Base-by-base conservation (phyloP, 1,140 invertebrate species). In the Notospermus geniculatus region DNA sequence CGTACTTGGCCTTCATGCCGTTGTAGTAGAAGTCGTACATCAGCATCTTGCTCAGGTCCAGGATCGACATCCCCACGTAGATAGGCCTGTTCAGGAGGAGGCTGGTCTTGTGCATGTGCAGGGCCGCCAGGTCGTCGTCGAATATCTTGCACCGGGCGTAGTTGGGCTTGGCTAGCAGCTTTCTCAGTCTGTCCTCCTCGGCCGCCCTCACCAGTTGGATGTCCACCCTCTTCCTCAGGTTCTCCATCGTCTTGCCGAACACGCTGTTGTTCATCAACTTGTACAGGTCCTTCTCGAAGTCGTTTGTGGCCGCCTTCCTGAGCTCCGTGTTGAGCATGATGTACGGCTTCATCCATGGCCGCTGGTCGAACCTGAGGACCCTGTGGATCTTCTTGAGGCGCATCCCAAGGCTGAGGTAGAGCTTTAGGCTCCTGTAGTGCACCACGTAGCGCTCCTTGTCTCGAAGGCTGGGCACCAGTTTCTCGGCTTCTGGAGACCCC, bases 201-300 rank as follows among this genome's bases (percentile, higher is more conserved):
- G 59, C 43, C 5, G 62, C 28, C 28, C 60, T 39, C 29, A 30
- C 54, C 15, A 69, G 61, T 19, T 57, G 72, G 0, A 83, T 61
- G 65, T 79, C 66, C 39, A 68, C 64, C 57, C 75, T 60, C 56
- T 76, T 78, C 39, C 72, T 55, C 17, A 80, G 64, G 65, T 83
- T 81, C 65, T 83, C 78, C 67, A 83, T 78, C 2, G 75, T 82
- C 71, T 83, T 82, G 2, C 84, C 81, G 72, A 83, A 81, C 15
- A 79, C 68, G 4, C 68, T 53, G 62, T 83, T 82, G 58, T 80
- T 82, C 68, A 81, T 74, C 4, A 82, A 61, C 70, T 84, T 85
- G 58, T 63, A 84, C 55, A 81, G 76, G 54, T 83, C 74, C 69
- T 83, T 80, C 65, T 80, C 73, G 66, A 83, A 83, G 19, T 71